Evolutionary conservation across 92 coral and sea anemone species (phyloP), one percentile per base, ranked within the genome.

Genomic region (Meandrina meandrites): DNA sequence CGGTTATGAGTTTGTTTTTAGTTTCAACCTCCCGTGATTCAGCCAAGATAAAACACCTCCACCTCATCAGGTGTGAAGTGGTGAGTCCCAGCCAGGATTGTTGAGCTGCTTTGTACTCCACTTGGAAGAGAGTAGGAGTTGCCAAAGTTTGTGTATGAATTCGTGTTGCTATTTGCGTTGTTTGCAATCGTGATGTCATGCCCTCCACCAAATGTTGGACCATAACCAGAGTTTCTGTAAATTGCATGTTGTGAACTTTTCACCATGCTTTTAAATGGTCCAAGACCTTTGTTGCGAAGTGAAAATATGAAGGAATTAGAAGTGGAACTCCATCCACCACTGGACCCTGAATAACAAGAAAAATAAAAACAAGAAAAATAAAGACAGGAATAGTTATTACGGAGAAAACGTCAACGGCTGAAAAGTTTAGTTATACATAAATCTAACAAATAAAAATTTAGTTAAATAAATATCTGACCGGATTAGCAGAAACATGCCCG

Each of bases 41-140:
- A 64, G 31, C 30, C 71, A 64, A 64, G 71, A 73, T 73, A 73
- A 36, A 75, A 75, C 34, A 75, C 79, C 58, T 75, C 79, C 79
- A 40, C 36, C 17, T 75, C 79, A 45, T 75, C 79, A 40, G 79
- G 79, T 45, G 56, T 21, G 60, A 75, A 75, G 32, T 22, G 0
- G 0, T 1, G 18, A 1, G 58, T 21, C 4, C 79, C 79, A 75
- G 79, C 60, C 79, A 75, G 56, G 57, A 75, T 21, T 40, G 79
- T 75, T 0, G 1, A 0, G 1, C 4, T 16, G 34, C 17, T 10
- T 37, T 75, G 53, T 40, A 21, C 57, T 75, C 58, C 79, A 42
- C 31, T 45, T 75, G 79, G 58, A 42, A 27, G 19, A 24, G 54
- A 16, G 79, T 75, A 75, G 57, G 45, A 8, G 50, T 70, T 34